Evolutionary conservation across 2,797 vertebrate species (phyloP).

Genomic region (Pangasius djambal): DNA sequence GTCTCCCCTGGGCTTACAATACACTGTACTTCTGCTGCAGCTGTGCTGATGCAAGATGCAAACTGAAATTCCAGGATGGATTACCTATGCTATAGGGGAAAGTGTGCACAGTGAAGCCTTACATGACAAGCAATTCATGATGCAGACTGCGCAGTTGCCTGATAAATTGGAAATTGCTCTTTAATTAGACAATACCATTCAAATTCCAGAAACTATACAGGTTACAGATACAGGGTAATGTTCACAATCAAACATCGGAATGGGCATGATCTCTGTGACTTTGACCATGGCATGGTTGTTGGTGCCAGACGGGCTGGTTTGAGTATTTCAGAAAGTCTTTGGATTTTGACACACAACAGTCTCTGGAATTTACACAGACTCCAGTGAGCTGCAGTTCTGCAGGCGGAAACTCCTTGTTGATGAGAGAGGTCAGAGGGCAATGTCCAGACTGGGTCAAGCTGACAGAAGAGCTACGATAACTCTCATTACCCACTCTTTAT

Average conservation of each 20-base stretch:
- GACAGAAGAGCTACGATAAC: not conserved
- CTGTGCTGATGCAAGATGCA: conserved; percentile 27
- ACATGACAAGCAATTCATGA: conserved; percentile 21
- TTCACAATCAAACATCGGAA: not conserved
- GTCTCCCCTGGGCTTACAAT: conserved; percentile 25
- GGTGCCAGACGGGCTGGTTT: not conserved
- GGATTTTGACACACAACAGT: not conserved
- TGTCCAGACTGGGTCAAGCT: not conserved
- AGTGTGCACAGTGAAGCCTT: conserved; percentile 17
- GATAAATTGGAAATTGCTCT: conserved; percentile 10
- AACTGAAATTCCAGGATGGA: conserved; percentile 30
- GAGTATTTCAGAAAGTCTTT: not conserved
- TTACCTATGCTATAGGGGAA: conserved; percentile 7
- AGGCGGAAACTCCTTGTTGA: not conserved
- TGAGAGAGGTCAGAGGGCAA: not conserved
- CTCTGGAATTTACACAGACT: not conserved
- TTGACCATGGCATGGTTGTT: not conserved
- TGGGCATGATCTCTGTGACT: not conserved
- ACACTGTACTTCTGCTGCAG: conserved; percentile 21
- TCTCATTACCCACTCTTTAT: not conserved
- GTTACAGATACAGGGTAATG: not conserved
- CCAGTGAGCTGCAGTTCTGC: not conserved
- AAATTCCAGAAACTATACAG: not conserved
- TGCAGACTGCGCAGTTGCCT: not conserved
- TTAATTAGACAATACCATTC: conserved; percentile 9